phyloP scores from a whole-genome alignment of 2,888 invertebrate species.

The Lypha dubia region DNA sequence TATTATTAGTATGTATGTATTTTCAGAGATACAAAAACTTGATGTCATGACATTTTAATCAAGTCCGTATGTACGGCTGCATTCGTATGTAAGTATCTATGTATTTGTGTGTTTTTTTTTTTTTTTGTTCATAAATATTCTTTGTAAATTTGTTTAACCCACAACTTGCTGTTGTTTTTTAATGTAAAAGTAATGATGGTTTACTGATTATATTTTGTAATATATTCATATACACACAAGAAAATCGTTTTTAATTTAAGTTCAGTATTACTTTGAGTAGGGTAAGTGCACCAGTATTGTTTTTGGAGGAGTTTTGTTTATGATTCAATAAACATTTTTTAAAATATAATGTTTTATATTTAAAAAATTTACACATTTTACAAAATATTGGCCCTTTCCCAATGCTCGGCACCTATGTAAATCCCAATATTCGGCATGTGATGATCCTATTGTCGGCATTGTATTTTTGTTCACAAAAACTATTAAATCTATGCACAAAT shows the following conservation, averaged over 20 bases:
- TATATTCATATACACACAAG: too few relatives aligned
- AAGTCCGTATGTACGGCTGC: background rate
- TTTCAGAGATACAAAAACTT: conserved; percentile 40
- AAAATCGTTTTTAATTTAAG: too few relatives aligned
- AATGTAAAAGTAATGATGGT: background rate
- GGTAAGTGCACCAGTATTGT: too few relatives aligned
- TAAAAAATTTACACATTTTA: background rate
- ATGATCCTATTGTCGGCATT: conserved; percentile 27
- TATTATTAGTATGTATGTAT: conserved; percentile 7
- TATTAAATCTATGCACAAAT: background rate
- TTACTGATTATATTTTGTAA: background rate
- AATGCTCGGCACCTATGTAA: conserved; percentile 11
- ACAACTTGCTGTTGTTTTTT: background rate
- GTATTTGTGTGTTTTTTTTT: background rate
- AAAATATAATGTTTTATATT: background rate
- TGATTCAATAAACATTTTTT: background rate
- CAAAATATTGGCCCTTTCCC: background rate
- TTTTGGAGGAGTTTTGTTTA: too few relatives aligned
- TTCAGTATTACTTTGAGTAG: too few relatives aligned
- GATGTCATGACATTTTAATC: conserved; percentile 7
- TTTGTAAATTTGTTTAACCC: background rate
- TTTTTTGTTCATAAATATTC: too few relatives aligned
- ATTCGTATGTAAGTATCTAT: background rate
- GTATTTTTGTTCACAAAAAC: background rate
- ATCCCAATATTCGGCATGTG: conserved; percentile 6